Conservation (phyloP, 37 sponge, comb jelly and placozoan species). For the Eunapius fragilis region DNA sequence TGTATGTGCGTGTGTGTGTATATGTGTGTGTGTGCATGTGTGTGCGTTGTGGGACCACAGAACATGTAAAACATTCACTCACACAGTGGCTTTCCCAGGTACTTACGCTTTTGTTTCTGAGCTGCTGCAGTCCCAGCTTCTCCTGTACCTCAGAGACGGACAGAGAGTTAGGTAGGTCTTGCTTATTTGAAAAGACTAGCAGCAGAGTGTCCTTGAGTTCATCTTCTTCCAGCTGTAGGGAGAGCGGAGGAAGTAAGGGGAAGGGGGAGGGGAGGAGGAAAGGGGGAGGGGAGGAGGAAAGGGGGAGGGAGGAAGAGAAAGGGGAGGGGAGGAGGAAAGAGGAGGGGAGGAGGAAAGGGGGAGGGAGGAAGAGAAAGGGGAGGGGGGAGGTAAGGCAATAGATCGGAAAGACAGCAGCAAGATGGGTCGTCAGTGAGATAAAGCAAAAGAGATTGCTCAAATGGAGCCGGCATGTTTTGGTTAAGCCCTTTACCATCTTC, state of each 20-base stretch:
- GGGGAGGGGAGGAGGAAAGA: not conserved
- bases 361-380: not conserved
- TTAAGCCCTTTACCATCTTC: no score
- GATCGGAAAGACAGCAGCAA: no score
- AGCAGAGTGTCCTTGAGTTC: slow-evolving; percentile 88
- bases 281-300: not conserved
- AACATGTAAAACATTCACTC: not conserved
- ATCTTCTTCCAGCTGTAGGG: slow-evolving; percentile 82
- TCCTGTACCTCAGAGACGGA: slow-evolving; percentile 73
- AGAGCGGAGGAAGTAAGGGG: not conserved
- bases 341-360: no score
- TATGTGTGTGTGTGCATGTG: not conserved
- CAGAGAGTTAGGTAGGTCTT: slow-evolving; percentile 94
- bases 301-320: not conserved
- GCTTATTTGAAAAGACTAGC: slow-evolving; percentile 97
- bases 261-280: not conserved
- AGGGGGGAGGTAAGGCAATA: no score
- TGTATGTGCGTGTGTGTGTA: not conserved
- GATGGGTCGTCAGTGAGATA: no score
- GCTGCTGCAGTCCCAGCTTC: slow-evolving; percentile 64
- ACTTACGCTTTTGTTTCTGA: slow-evolving; percentile 76
- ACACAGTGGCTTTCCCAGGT: not conserved
- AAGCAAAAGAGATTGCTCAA: no score
- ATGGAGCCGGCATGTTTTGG: no score
- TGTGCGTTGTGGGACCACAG: not conserved